These are phyloP conservation scores for Amphipoea lucens DNA, from an alignment of 2,888 invertebrate species.

Conservation along the genomic window DNA sequence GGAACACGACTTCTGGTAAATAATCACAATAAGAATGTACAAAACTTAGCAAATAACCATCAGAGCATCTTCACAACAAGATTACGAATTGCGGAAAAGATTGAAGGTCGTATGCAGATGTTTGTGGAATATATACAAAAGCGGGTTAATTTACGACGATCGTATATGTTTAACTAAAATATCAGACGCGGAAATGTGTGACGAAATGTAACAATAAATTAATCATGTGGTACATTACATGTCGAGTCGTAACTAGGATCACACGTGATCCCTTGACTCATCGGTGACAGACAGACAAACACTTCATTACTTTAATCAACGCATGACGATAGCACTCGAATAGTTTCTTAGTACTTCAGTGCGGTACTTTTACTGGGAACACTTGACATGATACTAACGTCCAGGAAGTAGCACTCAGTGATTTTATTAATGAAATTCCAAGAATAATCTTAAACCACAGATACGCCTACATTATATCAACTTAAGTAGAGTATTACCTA, in stretches of 20 bases:
- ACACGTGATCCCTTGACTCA: constrained; percentile 74
- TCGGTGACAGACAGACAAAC: constrained; percentile 67
- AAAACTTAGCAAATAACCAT: constrained; percentile 57
- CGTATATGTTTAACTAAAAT: constrained; percentile 68
- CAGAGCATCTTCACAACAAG: constrained; percentile 73
- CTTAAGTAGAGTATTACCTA: constrained; percentile 37
- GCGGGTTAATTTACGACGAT: constrained; percentile 65
- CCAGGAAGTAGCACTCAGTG: constrained; percentile 57
- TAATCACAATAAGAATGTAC: constrained; percentile 42
- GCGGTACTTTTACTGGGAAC: constrained; percentile 54
- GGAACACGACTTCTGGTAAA: constrained; percentile 41
- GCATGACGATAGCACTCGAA: constrained; percentile 72
- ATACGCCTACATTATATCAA: constrained; percentile 45
- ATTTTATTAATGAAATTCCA: constrained; percentile 43
- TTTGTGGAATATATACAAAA: constrained; percentile 64
- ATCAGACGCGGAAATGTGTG: constrained; percentile 73
- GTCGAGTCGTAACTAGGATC: constrained; percentile 60
- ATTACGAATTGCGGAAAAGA: constrained; percentile 79
- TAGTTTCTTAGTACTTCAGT: constrained; percentile 69
- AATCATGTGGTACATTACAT: constrained; percentile 63
- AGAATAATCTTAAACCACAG: constrained; percentile 26
- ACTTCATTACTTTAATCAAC: constrained; percentile 74
- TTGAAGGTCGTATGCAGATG: constrained; percentile 75
- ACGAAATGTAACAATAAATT: constrained; percentile 64
- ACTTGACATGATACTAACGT: constrained; percentile 40